phyloP scores from a whole-genome alignment of 2,797 vertebrate species.

The Synanceia verrucosa region DNA sequence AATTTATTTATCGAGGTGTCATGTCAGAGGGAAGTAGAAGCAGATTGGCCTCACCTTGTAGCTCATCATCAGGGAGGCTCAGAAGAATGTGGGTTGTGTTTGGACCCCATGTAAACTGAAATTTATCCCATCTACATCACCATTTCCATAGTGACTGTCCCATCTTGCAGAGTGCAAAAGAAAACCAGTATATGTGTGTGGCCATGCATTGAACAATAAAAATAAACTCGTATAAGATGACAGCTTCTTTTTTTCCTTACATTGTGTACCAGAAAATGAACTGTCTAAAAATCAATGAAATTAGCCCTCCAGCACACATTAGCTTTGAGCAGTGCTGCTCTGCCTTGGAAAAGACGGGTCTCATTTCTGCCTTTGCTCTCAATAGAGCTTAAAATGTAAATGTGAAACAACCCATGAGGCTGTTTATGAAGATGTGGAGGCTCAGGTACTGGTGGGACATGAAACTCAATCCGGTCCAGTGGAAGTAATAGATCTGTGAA shows the following conservation, averaged over 20 bases:
- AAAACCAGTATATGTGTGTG: constrained; percentile 78
- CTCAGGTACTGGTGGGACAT: background rate
- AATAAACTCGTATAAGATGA: constrained; percentile 52
- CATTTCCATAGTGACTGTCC: constrained; percentile 78
- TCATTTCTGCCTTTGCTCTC: background rate
- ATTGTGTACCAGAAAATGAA: background rate
- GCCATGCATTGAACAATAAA: constrained; percentile 81
- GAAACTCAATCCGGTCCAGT: background rate
- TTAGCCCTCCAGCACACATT: background rate
- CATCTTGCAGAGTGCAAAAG: constrained; percentile 77
- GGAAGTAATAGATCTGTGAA: no score
- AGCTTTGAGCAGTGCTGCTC: no score
- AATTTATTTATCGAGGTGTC: constrained; percentile 56
- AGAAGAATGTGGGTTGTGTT: constrained; percentile 55
- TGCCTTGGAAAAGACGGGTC: background rate
- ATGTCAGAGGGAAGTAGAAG: constrained; percentile 23
- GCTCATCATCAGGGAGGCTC: constrained; percentile 12
- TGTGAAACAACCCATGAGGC: background rate
- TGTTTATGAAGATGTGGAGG: background rate
- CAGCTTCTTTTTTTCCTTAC: background rate
- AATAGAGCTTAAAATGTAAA: background rate
- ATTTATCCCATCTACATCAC: constrained; percentile 68
- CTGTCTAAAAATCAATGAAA: background rate
- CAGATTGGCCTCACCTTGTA: constrained; percentile 37
- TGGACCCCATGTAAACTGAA: constrained; percentile 60